Evolutionary conservation across 2,113 vertebrate species (phyloP).

Genomic region (Channa argus): DNA sequence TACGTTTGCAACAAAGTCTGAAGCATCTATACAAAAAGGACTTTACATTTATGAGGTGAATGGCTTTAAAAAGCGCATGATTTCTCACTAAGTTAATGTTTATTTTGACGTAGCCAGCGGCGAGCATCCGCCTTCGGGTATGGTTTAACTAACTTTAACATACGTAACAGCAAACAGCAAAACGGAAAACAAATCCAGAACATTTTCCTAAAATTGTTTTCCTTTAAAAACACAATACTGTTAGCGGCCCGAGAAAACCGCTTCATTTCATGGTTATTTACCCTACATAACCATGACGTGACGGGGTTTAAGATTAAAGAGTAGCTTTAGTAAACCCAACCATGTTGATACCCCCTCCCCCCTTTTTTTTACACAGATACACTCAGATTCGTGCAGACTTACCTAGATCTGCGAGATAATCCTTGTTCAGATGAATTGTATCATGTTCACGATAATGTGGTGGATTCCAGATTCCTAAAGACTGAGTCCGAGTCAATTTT

Average conservation of each 20-base stretch:
- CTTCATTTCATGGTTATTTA: too few relatives aligned
- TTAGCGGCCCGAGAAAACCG: too few relatives aligned
- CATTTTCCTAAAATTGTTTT: too few relatives aligned
- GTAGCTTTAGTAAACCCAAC: background rate
- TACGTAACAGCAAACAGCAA: background rate
- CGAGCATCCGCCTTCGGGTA: conserved; percentile 3
- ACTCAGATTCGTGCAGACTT: background rate
- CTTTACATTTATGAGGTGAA: rapidly evolving
- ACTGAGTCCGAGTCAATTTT: background rate
- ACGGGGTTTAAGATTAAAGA: background rate
- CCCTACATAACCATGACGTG: too few relatives aligned
- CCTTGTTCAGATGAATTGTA: background rate
- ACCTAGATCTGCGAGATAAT: conserved; percentile 12
- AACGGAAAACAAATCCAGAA: too few relatives aligned
- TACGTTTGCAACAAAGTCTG: background rate
- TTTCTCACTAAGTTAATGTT: background rate
- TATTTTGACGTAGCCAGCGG: background rate
- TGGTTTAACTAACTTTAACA: too few relatives aligned
- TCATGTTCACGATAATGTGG: conserved; percentile 9
- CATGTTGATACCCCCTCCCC: background rate
- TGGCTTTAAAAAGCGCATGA: background rate
- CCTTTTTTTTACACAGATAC: background rate
- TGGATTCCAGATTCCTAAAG: background rate
- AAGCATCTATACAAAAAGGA: rapidly evolving
- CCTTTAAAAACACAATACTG: background rate